Evolutionary conservation across 2,113 vertebrate genomes (phyloP).

Genomic region (Ceuthmochares aereus): DNA sequence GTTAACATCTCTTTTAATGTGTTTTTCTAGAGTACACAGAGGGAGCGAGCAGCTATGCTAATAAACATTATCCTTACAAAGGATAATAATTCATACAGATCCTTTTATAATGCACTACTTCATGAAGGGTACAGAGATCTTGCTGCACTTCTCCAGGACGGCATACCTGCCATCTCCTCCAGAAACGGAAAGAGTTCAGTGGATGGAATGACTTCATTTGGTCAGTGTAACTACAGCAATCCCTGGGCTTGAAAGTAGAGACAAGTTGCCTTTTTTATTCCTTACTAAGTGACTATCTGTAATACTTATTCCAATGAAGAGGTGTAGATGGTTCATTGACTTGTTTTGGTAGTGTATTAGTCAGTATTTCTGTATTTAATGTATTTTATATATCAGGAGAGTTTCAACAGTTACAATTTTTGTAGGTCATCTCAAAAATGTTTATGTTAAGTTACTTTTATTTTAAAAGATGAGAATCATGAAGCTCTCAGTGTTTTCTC

Average conservation of each 20-base stretch:
- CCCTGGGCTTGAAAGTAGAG: background rate
- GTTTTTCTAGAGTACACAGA: constrained; percentile 80
- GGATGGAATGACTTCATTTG: constrained; percentile 79
- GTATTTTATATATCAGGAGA: background rate
- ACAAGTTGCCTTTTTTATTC: background rate
- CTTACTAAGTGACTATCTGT: background rate
- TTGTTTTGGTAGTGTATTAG: background rate
- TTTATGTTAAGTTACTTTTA: background rate
- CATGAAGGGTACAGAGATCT: constrained; percentile 90
- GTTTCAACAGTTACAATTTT: background rate
- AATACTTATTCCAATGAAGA: background rate
- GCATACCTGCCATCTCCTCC: constrained; percentile 76
- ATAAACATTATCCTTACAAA: constrained; percentile 88
- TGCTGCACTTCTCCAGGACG: constrained; percentile 82
- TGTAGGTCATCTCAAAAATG: background rate
- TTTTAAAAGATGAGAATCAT: background rate
- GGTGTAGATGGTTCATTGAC: background rate
- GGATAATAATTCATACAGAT: constrained; percentile 88
- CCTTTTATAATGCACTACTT: constrained; percentile 93
- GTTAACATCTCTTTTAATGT: background rate
- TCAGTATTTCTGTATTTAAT: background rate
- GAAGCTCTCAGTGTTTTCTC: fast-evolving
- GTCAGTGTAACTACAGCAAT: constrained; percentile 76
- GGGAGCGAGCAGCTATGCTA: constrained; percentile 84
- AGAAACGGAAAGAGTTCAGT: constrained; percentile 72